phyloP scores from a whole-genome alignment of 2,888 invertebrate species.

The Phortica magna region DNA sequence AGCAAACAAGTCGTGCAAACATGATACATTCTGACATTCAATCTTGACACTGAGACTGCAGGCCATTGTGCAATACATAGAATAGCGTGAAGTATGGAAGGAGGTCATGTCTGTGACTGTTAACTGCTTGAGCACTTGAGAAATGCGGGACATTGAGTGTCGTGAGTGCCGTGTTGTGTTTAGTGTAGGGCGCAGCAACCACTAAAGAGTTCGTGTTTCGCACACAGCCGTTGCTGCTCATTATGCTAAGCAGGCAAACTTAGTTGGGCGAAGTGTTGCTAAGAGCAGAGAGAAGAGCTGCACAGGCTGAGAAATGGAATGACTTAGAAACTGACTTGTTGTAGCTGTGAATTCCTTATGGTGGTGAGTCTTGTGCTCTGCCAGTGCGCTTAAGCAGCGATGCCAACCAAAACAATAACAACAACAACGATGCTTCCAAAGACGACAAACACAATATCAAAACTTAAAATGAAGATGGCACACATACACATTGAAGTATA shows the following conservation, averaged over 20 bases:
- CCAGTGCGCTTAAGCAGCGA: not conserved
- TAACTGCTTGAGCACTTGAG: no score
- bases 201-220: not conserved
- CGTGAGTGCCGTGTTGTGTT: no score
- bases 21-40: no score
- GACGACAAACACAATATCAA: slow-evolving; percentile 12
- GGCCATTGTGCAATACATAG: no score
- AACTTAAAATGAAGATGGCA: slow-evolving; percentile 37
- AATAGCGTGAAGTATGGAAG: no score
- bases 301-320: slow-evolving; percentile 22
- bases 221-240: slow-evolving; percentile 48
- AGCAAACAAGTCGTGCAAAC: no score
- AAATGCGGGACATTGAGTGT: no score
- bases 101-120: no score
- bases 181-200: not conserved
- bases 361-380: slow-evolving; percentile 42
- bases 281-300: slow-evolving; percentile 40
- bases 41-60: no score
- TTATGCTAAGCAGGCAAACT: slow-evolving; percentile 59
- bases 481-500: no score
- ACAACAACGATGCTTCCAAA: slow-evolving; percentile 8
- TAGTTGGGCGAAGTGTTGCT: slow-evolving; percentile 45
- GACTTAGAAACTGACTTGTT: not conserved
- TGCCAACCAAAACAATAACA: not conserved
- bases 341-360: slow-evolving; percentile 1